These are phyloP conservation scores for Petrocephalus sullivani DNA, from an alignment of 2,797 vertebrate genomes.

Conservation along the genomic window DNA sequence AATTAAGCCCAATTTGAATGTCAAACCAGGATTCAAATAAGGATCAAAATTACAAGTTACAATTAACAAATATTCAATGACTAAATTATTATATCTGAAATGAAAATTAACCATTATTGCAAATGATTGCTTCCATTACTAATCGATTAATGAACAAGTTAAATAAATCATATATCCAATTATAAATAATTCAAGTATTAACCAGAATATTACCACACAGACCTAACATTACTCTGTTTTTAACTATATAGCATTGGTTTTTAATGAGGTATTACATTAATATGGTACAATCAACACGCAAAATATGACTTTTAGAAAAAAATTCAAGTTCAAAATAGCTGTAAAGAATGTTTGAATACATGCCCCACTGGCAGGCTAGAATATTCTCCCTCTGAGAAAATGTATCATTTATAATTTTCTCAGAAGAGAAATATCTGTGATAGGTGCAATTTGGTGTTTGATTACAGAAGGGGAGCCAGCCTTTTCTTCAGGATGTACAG, in stretches of 20 bases:
- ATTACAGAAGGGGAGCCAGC: conserved; percentile 56
- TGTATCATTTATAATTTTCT: neutral
- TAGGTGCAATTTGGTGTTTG: neutral
- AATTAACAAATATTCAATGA: neutral
- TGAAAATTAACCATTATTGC: neutral
- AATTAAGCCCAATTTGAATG: neutral
- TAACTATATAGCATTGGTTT: neutral
- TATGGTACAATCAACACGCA: too few relatives aligned
- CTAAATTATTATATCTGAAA: neutral
- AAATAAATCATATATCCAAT: neutral
- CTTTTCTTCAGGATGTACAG: conserved; percentile 94
- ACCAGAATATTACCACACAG: neutral
- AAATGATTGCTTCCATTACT: neutral
- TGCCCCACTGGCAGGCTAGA: neutral
- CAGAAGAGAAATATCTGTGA: neutral
- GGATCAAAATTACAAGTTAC: neutral
- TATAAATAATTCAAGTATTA: neutral
- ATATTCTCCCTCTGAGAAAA: neutral
- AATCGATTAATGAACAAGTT: neutral
- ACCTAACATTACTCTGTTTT: neutral
- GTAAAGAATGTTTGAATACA: too few relatives aligned
- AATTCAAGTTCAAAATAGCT: too few relatives aligned
- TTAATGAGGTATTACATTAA: neutral
- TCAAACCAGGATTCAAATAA: neutral
- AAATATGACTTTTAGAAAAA: too few relatives aligned